These are phyloP conservation scores for Rugalucina vietnamica DNA, from an alignment of 2,888 invertebrate species.

Conservation along the genomic window DNA sequence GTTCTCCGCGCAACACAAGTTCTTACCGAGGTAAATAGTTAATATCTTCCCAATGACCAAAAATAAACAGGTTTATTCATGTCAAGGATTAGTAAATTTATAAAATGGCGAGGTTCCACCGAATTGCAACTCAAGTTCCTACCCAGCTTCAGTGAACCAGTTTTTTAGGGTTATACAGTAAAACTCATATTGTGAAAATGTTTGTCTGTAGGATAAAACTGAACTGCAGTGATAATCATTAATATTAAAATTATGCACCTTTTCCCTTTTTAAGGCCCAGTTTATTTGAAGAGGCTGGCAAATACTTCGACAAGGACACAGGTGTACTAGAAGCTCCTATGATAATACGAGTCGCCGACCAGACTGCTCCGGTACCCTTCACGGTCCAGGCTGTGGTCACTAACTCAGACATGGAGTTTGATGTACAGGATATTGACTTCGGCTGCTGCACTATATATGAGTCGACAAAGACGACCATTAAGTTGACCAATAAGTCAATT, in stretches of 20 bases:
- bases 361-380: slow-evolving; percentile 83
- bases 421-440: slow-evolving; percentile 80
- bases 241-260: too few relatives aligned
- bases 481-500: slow-evolving; percentile 82
- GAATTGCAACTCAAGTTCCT: too few relatives aligned
- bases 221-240: too few relatives aligned
- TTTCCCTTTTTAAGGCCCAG: slow-evolving; percentile 68
- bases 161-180: too few relatives aligned
- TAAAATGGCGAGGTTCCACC: too few relatives aligned
- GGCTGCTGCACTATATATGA: slow-evolving; percentile 83
- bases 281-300: slow-evolving; percentile 79
- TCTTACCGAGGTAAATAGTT: slow-evolving; percentile 81
- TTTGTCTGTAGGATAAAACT: too few relatives aligned
- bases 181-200: too few relatives aligned
- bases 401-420: slow-evolving; percentile 82
- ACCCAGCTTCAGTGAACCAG: too few relatives aligned
- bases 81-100: too few relatives aligned
- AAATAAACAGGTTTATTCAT: too few relatives aligned
- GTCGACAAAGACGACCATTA: slow-evolving; percentile 77
- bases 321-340: slow-evolving; percentile 83
- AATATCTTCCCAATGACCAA: too few relatives aligned
- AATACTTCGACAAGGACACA: slow-evolving; percentile 82
- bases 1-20: slow-evolving; percentile 84
- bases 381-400: slow-evolving; percentile 83
- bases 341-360: slow-evolving; percentile 83